Base-by-base conservation (phyloP, 37 sponge, comb jelly and placozoan genomes). In the Spongilla lacustris region DNA sequence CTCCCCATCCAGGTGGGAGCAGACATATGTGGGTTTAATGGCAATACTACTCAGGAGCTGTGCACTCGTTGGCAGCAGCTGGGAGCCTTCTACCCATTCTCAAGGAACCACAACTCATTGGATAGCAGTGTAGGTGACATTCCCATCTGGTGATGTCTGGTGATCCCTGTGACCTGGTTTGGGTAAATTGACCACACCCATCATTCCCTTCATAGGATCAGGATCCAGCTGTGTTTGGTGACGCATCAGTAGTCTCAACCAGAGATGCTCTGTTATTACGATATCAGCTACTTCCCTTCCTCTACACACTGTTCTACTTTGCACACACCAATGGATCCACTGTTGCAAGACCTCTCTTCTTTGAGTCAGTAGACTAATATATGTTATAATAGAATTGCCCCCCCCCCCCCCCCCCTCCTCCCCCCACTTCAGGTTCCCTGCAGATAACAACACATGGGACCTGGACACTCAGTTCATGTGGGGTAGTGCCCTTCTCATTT, bases 51-150 rank as follows among this genome's bases (percentile, higher is more conserved):
- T 29, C 90, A 86, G 37, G 87, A 93, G 86, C 76, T 96, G 76
- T 93, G 94, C 35, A 81, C 76, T 24, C 71, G 96, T 28, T 96
- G 96, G 96, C 77, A 86, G 58, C 89, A 96, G 83, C 68, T 96
- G 23, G 96, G 96, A 68, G 91, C 96, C 19, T 96, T 93, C 50
- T 96, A 96, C 68, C 89, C 94, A 10, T 96, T 93, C 70, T 96
- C 92, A 12, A 48, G 96, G 25, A 94, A 92, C 84, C 96, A 96
- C 85, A 96, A 91, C 73, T 37, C 30, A 36, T 0, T 25, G 8
- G 67, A 74, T 33, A 32, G 69, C 28, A 26, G 4, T 24, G 89
- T 89, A 26, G 68, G 72, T 27, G 32, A 24, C 46, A 46, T 8
- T 8, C 46, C 8, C 4, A 46, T 46, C 46, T 69, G 26, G 21